Base-by-base conservation (phyloP, 1,140 invertebrate genomes). In the Diorhabda sublineata region DNA sequence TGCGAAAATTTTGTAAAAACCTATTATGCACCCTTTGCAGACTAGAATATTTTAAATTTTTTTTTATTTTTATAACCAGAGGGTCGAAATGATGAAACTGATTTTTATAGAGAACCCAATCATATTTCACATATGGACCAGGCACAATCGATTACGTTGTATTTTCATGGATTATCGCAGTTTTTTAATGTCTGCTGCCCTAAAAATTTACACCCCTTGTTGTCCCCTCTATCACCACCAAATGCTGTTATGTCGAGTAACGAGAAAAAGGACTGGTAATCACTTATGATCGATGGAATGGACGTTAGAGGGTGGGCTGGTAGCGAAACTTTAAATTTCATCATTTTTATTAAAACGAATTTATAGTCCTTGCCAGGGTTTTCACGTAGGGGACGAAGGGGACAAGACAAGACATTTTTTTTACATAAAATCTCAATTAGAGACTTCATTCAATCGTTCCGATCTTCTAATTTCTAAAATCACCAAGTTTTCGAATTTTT, bases 91-190 rank as follows among this genome's bases (percentile, higher is more conserved):
- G n/a, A 8, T 8, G 6, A 52, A 52, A 52, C 6, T 6, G 47
- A 52, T 52, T 52, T 52, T 52, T 52, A 52, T 52, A 8, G 47
- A 52, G 47, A 8, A 52, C n/a, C 47, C 3, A 52, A 52, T 52
- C 47, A 52, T 52, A 52, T 52, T 52, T 52, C 47, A 52, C 47
- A 52, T 52, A 52, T 52, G 47, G 47, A 52, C 47, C 47, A 52
- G n/a, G 6, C 6, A 52, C n/a, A 52, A 52, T 52, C 47, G 47
- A 52, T 52, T 52, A 52, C n/a, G n/a, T 6, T 4, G 47, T 52
- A 52, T 52, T 52, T 52, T 52, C 47, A 52, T 6, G n/a, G 47
- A 52, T 52, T 52, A 52, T 8, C 6, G 47, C 6, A 52, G 47
- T n/a, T 52, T 6, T n/a, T 52, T n/a, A 52, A 52, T 4, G 47